Base-by-base conservation (phyloP, 2,797 vertebrate species). In the Urosaurus nigricauda region DNA sequence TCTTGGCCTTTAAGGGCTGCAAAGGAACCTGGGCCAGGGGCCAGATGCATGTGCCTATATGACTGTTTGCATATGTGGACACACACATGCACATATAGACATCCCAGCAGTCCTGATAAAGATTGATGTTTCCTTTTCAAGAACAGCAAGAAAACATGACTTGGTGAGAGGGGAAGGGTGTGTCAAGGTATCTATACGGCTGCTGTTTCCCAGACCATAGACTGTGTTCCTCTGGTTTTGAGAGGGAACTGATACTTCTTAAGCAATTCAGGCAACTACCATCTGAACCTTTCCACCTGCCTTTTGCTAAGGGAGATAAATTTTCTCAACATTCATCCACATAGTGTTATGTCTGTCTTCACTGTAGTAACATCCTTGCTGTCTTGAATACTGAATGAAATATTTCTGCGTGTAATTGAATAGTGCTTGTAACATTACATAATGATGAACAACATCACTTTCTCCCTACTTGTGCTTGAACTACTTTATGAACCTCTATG, bases 241-340 rank as follows among this genome's bases (percentile, higher is more conserved):
- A 74, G 90, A 3, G 37, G 70, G 51, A 87, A 90, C 40, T 14
- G 0, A 2, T 5, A 4, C 70, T 83, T 65, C 43, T n/a, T 14
- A 51, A 58, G 58, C 80, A 75, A 19, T 87, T 84, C 24, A 40
- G 71, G n/a, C 78, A 75, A 58, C 53, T 40, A 82, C 43, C 19
- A 82, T 89, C 17, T 32, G 65, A 68, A 68, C 32, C 29, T 73
- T 86, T 24, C 35, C 19, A 81, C 60, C 79, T 86, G n/a, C 24
- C 70, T 75, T 35, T 58, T 17, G 11, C 24, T 12, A 70, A 73
- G 24, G 24, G n/a, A 53, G 53, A 70, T 73, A 24, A 68, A 4
- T 68, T 47, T 51, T n/a, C 32, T 43, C 37, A 21, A 21, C 3
- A 43, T 43, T 40, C 43, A 58, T 13, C 29, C 56, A 26, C 56